Evolutionary conservation across 23 tunicate species (phyloP).

Genomic region (Pegea sp.): DNA sequence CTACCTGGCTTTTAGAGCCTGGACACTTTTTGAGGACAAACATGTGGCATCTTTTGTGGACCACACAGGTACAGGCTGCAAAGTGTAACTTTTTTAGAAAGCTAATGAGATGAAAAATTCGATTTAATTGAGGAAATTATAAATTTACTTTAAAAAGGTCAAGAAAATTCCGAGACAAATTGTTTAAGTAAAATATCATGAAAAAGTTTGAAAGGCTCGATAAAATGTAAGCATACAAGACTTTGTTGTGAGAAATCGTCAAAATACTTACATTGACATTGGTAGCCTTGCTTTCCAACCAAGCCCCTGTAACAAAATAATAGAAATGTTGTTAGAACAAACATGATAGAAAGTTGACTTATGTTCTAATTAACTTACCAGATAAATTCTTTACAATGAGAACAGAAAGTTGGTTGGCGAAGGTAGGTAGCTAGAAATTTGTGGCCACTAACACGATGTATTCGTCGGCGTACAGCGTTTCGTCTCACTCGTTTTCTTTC

Average conservation of each 20-base stretch:
- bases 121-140: too few relatives aligned
- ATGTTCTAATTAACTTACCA: conserved; percentile 20
- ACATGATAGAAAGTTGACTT: conserved; percentile 1
- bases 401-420: conserved; percentile 84
- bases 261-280: conserved; percentile 84
- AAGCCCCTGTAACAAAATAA: conserved; percentile 86
- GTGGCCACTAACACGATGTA: conserved; percentile 95
- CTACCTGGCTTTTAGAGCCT: conserved; percentile 37
- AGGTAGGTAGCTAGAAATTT: conserved; percentile 93
- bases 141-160: too few relatives aligned
- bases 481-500: conserved; percentile 52
- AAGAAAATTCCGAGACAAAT: too few relatives aligned
- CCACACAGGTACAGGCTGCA: conserved; percentile 87
- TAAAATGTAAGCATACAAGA: too few relatives aligned
- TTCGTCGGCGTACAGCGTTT: conserved; percentile 81
- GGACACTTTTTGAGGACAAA: conserved; percentile 85
- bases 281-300: conserved; percentile 90
- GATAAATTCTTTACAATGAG: conserved; percentile 93
- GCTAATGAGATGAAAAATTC: too few relatives aligned
- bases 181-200: too few relatives aligned
- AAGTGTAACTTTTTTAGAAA: too few relatives aligned
- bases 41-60: conserved; percentile 79
- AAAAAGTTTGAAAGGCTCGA: too few relatives aligned
- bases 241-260: too few relatives aligned
- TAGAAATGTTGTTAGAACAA: too few relatives aligned